Evolutionary conservation across 2,888 invertebrate genomes (phyloP), one percentile per base, ranked within the genome.

Genomic region (Caenorhabditis afra): DNA sequence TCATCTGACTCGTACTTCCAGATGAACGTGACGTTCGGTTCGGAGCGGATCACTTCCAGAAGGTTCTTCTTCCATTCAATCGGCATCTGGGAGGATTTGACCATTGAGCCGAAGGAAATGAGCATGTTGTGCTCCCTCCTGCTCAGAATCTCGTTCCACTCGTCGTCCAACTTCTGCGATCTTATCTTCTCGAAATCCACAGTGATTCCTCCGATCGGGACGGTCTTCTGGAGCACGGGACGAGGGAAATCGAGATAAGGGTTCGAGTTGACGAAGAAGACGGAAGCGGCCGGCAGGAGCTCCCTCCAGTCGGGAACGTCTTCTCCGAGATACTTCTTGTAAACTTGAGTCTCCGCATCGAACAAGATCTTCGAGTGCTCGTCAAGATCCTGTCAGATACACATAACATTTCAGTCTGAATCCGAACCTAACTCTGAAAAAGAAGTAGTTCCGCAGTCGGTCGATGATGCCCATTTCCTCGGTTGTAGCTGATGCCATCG

Each of bases 161-260:
- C 44, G 8, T 20, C 29, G 1, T 53, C 12, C 11, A 75, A 16
- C 44, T 57, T 68, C 35, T 55, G 50, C n/a, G 53, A 1, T 62
- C 45, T 45, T 8, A 78, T 66, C 4, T 22, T 5, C n/a, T 71
- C 47, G 47, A 78, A 55, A 44, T 78, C 71, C 14, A 78, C 77
- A n/a, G 70, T 58, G 44, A 78, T 78, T 41, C 77, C 77, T 41
- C 77, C 77, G 29, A 78, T 78, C 18, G 77, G 64, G 47, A 78
- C 45, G 0, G 77, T 78, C 35, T 78, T 78, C 11, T 64, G 79
- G 3, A 75, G 49, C 0, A 68, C 44, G 22, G 76, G 66, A 8
- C 81, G 53, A 4, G 82, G 79, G 53, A 81, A 82, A 52, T 82
- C 77, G 8, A 82, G 23, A 52, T 73, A 76, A 20, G 82, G 81